These are phyloP conservation scores for Hafferia zeledoni DNA, from an alignment of 2,797 vertebrate genomes.

Conservation along the genomic window DNA sequence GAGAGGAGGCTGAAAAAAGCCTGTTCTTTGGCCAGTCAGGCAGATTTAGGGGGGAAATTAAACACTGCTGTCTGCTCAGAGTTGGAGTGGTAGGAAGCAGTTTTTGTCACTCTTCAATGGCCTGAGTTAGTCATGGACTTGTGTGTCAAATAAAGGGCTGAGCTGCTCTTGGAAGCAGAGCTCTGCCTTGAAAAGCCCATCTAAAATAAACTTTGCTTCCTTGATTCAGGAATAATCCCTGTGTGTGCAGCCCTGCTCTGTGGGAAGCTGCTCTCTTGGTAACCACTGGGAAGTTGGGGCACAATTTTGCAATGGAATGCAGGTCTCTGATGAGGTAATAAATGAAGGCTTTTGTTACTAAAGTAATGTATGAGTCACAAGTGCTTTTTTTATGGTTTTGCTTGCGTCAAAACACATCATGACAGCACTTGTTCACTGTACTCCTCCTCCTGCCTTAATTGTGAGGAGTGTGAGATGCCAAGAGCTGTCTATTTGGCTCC, in stretches of 20 bases:
- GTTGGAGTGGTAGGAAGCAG: constrained; percentile 26
- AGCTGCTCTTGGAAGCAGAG: constrained; percentile 9
- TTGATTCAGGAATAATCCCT: not conserved
- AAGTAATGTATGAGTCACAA: constrained; percentile 26
- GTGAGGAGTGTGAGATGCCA: constrained; percentile 8
- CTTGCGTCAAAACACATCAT: constrained; percentile 44
- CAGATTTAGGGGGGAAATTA: constrained; percentile 12
- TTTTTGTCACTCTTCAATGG: constrained; percentile 35
- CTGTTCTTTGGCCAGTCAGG: not conserved
- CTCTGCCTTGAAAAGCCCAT: constrained; percentile 13
- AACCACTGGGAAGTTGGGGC: not conserved
- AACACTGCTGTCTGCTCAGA: not conserved
- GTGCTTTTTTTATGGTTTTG: constrained; percentile 25
- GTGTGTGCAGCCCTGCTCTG: not conserved
- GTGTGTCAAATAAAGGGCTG: constrained; percentile 13
- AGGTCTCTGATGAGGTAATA: constrained; percentile 37
- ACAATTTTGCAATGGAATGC: not conserved
- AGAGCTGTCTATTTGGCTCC: not conserved
- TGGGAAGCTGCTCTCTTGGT: not conserved
- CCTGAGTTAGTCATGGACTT: constrained; percentile 51
- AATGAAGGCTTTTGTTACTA: constrained; percentile 22
- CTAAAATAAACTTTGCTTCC: constrained; percentile 17
- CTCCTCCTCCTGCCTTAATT: constrained; percentile 12
- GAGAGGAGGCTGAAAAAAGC: not conserved
- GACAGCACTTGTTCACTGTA: constrained; percentile 30